phyloP scores from a whole-genome alignment of 1,140 invertebrate genomes.

The Nephotettix cincticeps region DNA sequence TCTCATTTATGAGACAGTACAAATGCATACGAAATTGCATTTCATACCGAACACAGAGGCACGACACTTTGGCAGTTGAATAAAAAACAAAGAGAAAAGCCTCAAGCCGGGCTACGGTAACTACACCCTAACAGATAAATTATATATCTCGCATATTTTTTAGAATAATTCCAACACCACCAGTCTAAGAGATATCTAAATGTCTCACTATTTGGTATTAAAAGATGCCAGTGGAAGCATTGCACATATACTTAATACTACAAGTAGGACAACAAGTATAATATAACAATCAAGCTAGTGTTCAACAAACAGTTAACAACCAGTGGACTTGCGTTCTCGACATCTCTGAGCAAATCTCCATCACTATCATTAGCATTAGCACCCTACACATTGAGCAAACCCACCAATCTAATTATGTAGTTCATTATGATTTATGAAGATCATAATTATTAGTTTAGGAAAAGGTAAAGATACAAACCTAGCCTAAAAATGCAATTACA shows the following conservation, averaged over 20 bases:
- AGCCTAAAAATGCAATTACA: too few relatives aligned
- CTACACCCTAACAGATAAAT: slow-evolving; percentile 28
- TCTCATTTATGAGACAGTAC: slow-evolving; percentile 24
- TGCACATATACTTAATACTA: slow-evolving; percentile 23
- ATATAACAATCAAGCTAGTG: not conserved
- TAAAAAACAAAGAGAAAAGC: slow-evolving; percentile 16
- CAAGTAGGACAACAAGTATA: slow-evolving; percentile 9
- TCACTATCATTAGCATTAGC: too few relatives aligned
- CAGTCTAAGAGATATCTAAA: slow-evolving; percentile 16
- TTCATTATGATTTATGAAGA: too few relatives aligned
- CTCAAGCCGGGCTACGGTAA: slow-evolving; percentile 23
- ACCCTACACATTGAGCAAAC: too few relatives aligned
- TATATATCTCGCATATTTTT: slow-evolving; percentile 5
- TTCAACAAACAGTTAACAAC: slow-evolving; percentile 12
- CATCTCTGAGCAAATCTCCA: not conserved
- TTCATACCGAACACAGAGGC: slow-evolving; percentile 17
- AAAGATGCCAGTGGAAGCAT: slow-evolving; percentile 21
- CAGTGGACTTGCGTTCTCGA: not conserved
- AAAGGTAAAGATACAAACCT: too few relatives aligned
- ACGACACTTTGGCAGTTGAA: slow-evolving; percentile 30
- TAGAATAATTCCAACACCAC: slow-evolving; percentile 24
- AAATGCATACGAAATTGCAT: slow-evolving; percentile 8
- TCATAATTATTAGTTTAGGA: too few relatives aligned
- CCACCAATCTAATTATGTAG: too few relatives aligned
- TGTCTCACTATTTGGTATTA: slow-evolving; percentile 29